Base-by-base conservation (phyloP, 2,797 vertebrate species). In the Scolopax rusticola region DNA sequence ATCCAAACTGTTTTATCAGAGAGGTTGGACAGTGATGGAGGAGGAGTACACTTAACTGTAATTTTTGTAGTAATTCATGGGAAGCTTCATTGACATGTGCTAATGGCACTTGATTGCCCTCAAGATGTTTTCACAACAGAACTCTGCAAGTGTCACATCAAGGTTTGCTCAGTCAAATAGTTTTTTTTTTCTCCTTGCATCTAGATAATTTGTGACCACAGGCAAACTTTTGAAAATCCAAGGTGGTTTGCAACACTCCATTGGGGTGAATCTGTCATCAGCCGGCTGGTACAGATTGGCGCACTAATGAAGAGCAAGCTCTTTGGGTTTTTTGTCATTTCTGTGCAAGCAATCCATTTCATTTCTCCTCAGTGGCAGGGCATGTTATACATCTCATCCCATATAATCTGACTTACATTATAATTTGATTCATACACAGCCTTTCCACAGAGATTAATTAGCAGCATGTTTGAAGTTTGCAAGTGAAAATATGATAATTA, bases 51-150 rank as follows among this genome's bases (percentile, higher is more conserved):
- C 96, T 98, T 97, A 97, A 92, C 97, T 97, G 97, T 98, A 98
- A 98, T 97, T 98, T 98, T 98, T 95, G 91, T 97, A 95, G 97
- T 97, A 98, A 98, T 98, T 98, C 98, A 98, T 94, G 88, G 97
- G 97, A 98, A 98, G 94, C 97, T 98, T 97, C 97, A 96, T 94
- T 98, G 98, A 98, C 98, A 98, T 97, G 98, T 97, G 98, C 97
- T 99, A 98, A 99, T 98, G 98, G 98, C 96, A 97, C 89, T 96
- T 97, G 96, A 97, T 97, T 98, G 98, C 98, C 98, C 98, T 97
- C 97, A 97, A 98, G 98, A 98, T 98, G 98, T 98, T 99, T 99
- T 99, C 97, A 97, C 98, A 98, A 98, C 97, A 98, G 97, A 98
- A 98, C 97, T 98, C 63, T 95, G 84, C 36, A 80, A 97, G 80